Evolutionary conservation across 2,113 vertebrate species (phyloP).

Genomic region (Anser brachyrhynchus): DNA sequence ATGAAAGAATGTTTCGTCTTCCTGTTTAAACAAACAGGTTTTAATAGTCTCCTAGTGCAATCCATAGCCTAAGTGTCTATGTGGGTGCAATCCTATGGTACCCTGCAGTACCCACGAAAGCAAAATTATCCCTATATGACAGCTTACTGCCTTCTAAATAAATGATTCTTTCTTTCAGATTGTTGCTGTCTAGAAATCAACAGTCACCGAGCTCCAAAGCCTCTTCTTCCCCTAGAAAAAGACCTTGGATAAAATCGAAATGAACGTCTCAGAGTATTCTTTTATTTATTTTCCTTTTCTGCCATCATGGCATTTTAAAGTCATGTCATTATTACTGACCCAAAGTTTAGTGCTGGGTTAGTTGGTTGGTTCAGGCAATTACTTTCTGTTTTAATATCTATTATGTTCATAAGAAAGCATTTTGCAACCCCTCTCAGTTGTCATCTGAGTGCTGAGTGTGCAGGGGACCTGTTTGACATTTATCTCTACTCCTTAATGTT

Average conservation of each 20-base stretch:
- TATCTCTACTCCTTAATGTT: background rate
- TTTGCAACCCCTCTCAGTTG: background rate
- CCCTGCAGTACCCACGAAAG: background rate
- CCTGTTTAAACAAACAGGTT: background rate
- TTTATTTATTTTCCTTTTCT: background rate
- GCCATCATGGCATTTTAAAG: background rate
- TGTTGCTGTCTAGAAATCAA: background rate
- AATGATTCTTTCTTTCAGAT: background rate
- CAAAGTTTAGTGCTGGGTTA: background rate
- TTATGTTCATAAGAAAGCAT: background rate
- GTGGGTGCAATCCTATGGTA: background rate
- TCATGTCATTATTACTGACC: background rate
- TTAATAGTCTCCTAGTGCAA: background rate
- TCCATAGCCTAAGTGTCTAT: background rate
- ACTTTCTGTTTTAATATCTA: background rate
- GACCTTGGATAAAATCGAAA: background rate
- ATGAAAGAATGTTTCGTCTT: background rate
- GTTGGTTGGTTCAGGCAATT: background rate
- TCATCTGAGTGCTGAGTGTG: background rate
- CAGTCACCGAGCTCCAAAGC: background rate
- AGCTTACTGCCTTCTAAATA: background rate
- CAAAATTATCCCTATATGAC: background rate
- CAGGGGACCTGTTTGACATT: background rate
- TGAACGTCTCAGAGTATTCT: background rate
- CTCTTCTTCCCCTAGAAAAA: background rate